A percentile compares a stretch with the other conserved stretches of the same genome.
phyloP scores from a whole-genome alignment of 1,140 invertebrate genomes.

The Trachelipus rathkii region DNA sequence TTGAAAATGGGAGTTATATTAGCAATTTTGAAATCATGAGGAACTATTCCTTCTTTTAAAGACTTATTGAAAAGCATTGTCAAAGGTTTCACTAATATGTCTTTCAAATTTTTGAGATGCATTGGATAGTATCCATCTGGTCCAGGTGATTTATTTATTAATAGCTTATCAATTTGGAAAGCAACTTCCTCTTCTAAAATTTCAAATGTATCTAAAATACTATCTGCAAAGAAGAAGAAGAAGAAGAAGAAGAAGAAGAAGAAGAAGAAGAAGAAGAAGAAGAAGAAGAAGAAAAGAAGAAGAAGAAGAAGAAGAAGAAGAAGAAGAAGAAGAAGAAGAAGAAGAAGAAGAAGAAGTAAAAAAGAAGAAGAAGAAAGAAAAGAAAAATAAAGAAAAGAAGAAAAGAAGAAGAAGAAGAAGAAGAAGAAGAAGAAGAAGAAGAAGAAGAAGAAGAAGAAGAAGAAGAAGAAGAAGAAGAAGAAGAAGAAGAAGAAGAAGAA shows the following conservation, averaged over 20 bases:
- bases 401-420: background rate
- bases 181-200: too few species aligned
- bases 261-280: background rate
- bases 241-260: background rate
- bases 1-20: too few species aligned
- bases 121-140: too few species aligned
- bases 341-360: slow-evolving; percentile 2
- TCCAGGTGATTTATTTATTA: too few species aligned
- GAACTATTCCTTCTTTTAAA: too few species aligned
- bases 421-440: background rate
- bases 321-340: background rate
- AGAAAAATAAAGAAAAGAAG: background rate
- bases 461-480: background rate
- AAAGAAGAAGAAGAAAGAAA: background rate
- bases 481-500: background rate
- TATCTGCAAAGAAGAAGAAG: too few species aligned
- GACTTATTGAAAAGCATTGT: too few species aligned
- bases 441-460: background rate
- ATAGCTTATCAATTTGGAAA: too few species aligned
- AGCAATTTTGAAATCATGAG: too few species aligned
- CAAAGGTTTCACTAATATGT: too few species aligned
- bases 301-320: background rate
- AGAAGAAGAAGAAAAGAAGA: background rate
- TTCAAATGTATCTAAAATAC: too few species aligned
- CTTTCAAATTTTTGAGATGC: too few species aligned